Percentiles rank a stretch among this genome's conserved stretches.
Conservation (phyloP, 2,888 invertebrate genomes). For the Microctonus aethiopoides region DNA sequence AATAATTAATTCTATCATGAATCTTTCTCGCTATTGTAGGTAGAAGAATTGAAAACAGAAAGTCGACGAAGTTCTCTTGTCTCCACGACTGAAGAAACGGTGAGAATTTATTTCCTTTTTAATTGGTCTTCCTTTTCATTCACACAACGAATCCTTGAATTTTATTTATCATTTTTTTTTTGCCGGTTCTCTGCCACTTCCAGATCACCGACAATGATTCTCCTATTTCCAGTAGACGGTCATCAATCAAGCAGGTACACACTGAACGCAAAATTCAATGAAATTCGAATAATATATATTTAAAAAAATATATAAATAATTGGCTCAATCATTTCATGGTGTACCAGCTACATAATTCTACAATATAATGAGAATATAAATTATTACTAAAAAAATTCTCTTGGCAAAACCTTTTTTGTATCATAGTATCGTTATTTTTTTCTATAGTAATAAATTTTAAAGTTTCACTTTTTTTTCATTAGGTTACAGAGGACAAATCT, state of each 20-base stretch:
- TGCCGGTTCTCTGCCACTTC: conserved; percentile 36
- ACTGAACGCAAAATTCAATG: conserved; percentile 21
- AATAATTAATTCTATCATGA: conserved; percentile 10
- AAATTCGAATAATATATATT: conserved; percentile 7
- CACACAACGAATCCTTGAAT: background rate
- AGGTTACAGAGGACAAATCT: conserved; percentile 67
- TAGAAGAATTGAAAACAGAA: conserved; percentile 61
- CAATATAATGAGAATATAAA: background rate
- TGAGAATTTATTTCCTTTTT: conserved; percentile 32
- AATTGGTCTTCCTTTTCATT: background rate
- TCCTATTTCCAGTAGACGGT: conserved; percentile 54
- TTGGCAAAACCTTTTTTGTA: background rate
- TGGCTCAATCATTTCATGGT: background rate
- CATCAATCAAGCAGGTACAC: conserved; percentile 59
- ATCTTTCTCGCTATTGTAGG: conserved; percentile 41
- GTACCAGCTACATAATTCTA: background rate
- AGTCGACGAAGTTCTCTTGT: conserved; percentile 63
- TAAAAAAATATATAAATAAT: background rate
- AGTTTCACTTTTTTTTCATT: conserved; percentile 16
- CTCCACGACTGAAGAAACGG: conserved; percentile 54
- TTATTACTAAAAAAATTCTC: background rate
- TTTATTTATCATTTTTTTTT: conserved; percentile 24
- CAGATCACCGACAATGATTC: conserved; percentile 55
- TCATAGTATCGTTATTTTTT: background rate
- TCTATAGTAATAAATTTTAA: background rate